A percentile compares a stretch with the other conserved stretches of the same genome.
phyloP scores from a whole-genome alignment of 2,113 vertebrate genomes.

The Beaufortia kweichowensis region DNA sequence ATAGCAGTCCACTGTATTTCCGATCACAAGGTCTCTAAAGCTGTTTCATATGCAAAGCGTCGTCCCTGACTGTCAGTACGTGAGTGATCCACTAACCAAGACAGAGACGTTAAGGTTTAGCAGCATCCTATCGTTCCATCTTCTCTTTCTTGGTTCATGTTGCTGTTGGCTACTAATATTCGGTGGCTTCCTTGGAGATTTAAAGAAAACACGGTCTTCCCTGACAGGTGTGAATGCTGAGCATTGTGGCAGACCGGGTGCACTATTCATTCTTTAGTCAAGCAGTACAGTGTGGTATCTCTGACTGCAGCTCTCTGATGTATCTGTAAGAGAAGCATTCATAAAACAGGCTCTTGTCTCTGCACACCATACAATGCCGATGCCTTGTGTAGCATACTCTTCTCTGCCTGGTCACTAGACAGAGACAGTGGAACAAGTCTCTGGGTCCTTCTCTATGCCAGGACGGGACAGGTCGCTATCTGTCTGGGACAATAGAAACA shows the following conservation, averaged over 20 bases:
- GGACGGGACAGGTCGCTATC: constrained; percentile 42
- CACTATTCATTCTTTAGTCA: constrained; percentile 33
- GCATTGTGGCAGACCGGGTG: constrained; percentile 11
- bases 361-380: constrained; percentile 49
- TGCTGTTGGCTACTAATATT: neutral
- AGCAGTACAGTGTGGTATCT: constrained; percentile 48
- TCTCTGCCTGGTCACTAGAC: constrained; percentile 39
- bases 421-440: constrained; percentile 47
- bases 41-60: constrained; percentile 4
- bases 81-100: constrained; percentile 23
- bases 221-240: constrained; percentile 16
- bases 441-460: constrained; percentile 39
- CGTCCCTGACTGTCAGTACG: constrained; percentile 3
- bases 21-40: constrained; percentile 12
- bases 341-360: constrained; percentile 45
- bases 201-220: constrained; percentile 18
- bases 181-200: constrained; percentile 21
- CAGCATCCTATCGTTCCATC: neutral
- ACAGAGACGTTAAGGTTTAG: constrained; percentile 12
- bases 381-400: constrained; percentile 50
- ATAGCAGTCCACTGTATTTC: neutral
- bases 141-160: neutral
- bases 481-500: constrained; percentile 23
- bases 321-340: constrained; percentile 48
- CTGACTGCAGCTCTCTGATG: constrained; percentile 35